phyloP scores from a whole-genome alignment of 2,113 vertebrate genomes.

The Haliaeetus leucogaster region DNA sequence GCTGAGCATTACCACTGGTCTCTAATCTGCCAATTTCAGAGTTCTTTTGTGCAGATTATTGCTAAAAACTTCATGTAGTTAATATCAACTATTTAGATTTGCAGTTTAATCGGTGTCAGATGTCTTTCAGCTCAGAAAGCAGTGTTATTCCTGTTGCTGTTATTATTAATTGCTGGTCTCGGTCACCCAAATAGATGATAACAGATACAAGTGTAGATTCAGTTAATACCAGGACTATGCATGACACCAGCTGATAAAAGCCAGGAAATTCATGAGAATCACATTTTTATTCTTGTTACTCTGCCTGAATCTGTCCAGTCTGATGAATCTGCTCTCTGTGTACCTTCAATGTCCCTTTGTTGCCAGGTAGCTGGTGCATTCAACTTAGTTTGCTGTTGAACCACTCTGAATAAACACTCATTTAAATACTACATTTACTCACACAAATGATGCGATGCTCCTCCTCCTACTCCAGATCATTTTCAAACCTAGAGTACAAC shows the following conservation, averaged over 20 bases:
- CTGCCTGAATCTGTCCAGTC: not conserved
- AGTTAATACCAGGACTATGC: slow-evolving; percentile 1
- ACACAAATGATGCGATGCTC: not conserved
- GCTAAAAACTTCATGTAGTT: slow-evolving; percentile 66
- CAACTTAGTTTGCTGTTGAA: not conserved
- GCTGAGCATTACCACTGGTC: slow-evolving; percentile 35
- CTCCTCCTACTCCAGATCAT: not conserved
- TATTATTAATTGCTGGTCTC: slow-evolving; percentile 40
- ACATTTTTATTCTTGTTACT: not conserved
- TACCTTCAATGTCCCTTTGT: not conserved
- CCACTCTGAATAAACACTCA: not conserved
- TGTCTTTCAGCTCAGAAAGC: slow-evolving; percentile 46
- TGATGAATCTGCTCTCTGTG: not conserved
- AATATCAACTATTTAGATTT: slow-evolving; percentile 71
- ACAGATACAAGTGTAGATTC: slow-evolving; percentile 26
- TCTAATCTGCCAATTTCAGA: slow-evolving; percentile 64
- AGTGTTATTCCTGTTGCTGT: slow-evolving; percentile 39
- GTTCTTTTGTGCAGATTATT: slow-evolving; percentile 57
- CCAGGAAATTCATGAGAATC: not conserved
- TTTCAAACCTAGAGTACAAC: not conserved
- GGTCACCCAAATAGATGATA: slow-evolving; percentile 10
- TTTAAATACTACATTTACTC: not conserved
- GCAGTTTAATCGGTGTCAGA: slow-evolving; percentile 61
- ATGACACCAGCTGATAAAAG: not conserved
- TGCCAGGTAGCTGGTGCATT: not conserved